Evolutionary conservation across 1,140 invertebrate species (phyloP), one percentile per base, ranked within the genome.

Genomic region (Samia ricini): DNA sequence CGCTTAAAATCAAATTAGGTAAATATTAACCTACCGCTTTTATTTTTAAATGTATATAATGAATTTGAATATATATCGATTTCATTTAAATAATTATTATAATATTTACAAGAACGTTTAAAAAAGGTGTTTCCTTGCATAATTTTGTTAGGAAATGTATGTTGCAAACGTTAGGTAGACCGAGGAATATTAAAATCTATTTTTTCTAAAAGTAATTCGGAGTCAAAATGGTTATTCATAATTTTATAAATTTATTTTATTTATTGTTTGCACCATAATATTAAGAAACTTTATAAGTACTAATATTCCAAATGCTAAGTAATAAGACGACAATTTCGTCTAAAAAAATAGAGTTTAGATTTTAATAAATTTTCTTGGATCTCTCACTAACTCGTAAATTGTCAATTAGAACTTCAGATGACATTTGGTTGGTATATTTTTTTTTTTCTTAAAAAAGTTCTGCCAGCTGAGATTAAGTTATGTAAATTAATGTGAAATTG

Each of bases 401-500:
- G 67, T 63, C 66, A 72, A 72, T 72, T 69, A 64, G 29, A 66
- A 72, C 26, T 72, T 69, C 64, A 61, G 52, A 65, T 57, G 57
- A 49, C 55, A 61, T 64, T 69, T 62, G 33, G 55, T 26, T 60
- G 54, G 20, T 62, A 29, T 20, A 2, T 48, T 48, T n/a, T 24
- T 48, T 59, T 23, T 59, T 59, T 59, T 21, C 8, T 33, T 22
- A n/a, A 26, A 33, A 42, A 18, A 57, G 33, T 42, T 57, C 21
- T 57, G 56, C 15, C 19, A 42, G 56, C 24, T 18, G 33, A 42
- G 26, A 57, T 36, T 57, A 57, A 57, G 26, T 57, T 57, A 57
- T 57, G 33, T 36, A 57, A 36, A 57, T 57, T 42, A 42, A 57
- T 18, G 33, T 57, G 3, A 26, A 57, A 57, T 57, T 57, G 52